Percentiles rank a stretch among this genome's conserved stretches.
Conservation (phyloP, 2,888 invertebrate species). For the Meloe dianella region DNA sequence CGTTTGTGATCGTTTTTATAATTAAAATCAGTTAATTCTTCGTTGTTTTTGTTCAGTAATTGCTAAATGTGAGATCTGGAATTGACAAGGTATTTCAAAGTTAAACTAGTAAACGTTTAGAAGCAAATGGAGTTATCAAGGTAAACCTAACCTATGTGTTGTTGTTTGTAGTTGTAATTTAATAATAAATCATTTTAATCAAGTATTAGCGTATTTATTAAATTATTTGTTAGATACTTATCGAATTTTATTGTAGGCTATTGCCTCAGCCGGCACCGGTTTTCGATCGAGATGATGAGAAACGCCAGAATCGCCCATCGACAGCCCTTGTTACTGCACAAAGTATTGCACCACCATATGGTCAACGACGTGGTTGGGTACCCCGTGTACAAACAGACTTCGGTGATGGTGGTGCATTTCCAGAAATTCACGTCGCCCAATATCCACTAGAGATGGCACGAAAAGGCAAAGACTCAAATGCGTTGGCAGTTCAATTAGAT, state of each 20-base stretch:
- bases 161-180: neutral
- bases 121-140: constrained; percentile 29
- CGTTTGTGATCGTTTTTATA: neutral
- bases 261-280: constrained; percentile 71
- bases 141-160: constrained; percentile 18
- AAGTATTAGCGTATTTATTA: no score
- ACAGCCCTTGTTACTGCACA: constrained; percentile 76
- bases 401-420: constrained; percentile 98
- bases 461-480: constrained; percentile 81
- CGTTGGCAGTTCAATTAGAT: constrained; percentile 92
- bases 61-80: neutral
- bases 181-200: neutral
- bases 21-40: neutral
- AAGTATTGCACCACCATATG: constrained; percentile 90
- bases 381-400: constrained; percentile 80
- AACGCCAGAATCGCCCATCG: constrained; percentile 59
- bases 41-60: neutral
- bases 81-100: neutral
- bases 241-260: neutral
- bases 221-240: no score
- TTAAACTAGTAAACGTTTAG: neutral
- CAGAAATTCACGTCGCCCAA: constrained; percentile 96
- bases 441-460: constrained; percentile 93
- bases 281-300: constrained; percentile 90
- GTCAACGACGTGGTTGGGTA: constrained; percentile 92